phyloP scores from a whole-genome alignment of 2,888 invertebrate species.

The Heteromyza rotundicornis region DNA sequence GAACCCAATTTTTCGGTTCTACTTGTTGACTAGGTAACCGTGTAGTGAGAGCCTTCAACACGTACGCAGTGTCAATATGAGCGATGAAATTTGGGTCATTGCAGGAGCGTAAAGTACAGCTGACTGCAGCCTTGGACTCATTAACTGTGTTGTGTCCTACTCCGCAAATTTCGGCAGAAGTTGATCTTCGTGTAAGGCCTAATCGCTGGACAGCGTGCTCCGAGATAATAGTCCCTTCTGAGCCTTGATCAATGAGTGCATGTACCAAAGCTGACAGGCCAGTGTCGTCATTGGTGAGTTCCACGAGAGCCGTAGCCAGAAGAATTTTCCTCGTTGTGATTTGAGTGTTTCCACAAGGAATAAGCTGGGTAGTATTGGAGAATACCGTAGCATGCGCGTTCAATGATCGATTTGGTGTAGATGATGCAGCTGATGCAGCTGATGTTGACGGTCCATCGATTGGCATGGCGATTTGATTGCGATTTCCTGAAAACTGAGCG shows the following conservation, averaged over 20 bases:
- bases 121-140: conserved; percentile 3
- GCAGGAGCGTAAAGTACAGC: conserved; percentile 5
- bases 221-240: conserved; percentile 15
- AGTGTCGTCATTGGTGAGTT: conserved; percentile 4
- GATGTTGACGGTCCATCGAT: neutral
- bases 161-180: conserved; percentile 13
- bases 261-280: neutral
- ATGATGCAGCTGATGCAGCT: neutral
- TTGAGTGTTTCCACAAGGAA: neutral
- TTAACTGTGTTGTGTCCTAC: neutral
- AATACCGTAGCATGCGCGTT: neutral
- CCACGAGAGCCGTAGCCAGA: conserved; percentile 9
- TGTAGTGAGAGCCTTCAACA: neutral
- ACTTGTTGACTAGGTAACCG: too few species aligned
- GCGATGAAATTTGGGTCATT: neutral
- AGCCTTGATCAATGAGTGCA: conserved; percentile 20
- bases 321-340: neutral
- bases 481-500: neutral
- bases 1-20: too few species aligned
- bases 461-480: neutral
- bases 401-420: neutral
- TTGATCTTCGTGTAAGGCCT: conserved; percentile 3
- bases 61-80: neutral
- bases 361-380: too few species aligned
- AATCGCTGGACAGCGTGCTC: conserved; percentile 11